These are phyloP conservation scores for Drosophila rellima DNA, from an alignment of 2,888 invertebrate genomes.

Conservation along the genomic window DNA sequence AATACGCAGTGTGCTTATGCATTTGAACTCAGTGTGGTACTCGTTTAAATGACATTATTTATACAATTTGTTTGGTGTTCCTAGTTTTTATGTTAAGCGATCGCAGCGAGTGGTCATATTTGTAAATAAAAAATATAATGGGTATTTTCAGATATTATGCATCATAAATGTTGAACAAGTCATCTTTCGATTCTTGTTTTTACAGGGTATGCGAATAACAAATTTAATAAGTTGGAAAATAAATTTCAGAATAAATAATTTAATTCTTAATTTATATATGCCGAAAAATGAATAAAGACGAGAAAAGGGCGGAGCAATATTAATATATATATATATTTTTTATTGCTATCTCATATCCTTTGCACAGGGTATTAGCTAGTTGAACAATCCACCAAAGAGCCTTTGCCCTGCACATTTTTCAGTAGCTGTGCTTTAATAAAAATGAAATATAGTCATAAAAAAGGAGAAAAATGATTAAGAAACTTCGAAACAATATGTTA, in stretches of 20 bases:
- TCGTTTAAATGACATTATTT: constrained; percentile 9
- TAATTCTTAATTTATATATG: too few relatives aligned
- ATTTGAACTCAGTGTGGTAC: constrained; percentile 10
- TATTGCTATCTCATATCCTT: too few relatives aligned
- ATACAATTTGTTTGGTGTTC: constrained; percentile 8
- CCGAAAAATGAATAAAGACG: too few relatives aligned
- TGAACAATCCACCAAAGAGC: background rate
- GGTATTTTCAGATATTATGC: background rate
- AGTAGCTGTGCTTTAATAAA: constrained; percentile 21
- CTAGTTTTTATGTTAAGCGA: constrained; percentile 1
- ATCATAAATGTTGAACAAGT: background rate
- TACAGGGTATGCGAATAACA: constrained; percentile 4
- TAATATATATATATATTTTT: too few relatives aligned
- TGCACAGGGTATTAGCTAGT: constrained; percentile 2
- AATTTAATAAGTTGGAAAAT: too few relatives aligned
- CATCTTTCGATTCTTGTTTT: background rate
- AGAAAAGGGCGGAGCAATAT: too few relatives aligned
- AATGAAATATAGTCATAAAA: constrained; percentile 18
- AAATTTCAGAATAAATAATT: too few relatives aligned
- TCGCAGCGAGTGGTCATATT: background rate
- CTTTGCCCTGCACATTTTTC: background rate
- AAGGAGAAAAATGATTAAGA: background rate
- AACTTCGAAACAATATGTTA: constrained; percentile 6
- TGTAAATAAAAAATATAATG: background rate
- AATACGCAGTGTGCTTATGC: constrained; percentile 11